Percentiles rank a stretch among this genome's conserved stretches.
These are phyloP conservation scores for Candoia aspera DNA, from an alignment of 2,113 vertebrate genomes.

Conservation along the genomic window DNA sequence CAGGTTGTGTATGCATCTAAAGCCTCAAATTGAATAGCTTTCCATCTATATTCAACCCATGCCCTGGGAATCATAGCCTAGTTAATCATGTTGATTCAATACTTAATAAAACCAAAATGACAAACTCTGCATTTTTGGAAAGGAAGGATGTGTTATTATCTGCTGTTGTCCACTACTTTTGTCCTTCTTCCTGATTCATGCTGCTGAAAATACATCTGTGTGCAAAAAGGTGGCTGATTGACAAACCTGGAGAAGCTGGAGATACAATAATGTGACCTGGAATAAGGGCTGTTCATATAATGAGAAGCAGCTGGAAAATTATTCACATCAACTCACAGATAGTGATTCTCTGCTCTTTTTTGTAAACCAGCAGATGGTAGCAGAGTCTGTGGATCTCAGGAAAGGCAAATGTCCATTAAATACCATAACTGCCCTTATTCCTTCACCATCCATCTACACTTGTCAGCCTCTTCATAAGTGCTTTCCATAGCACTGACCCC, in stretches of 20 bases:
- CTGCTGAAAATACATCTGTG: conserved; percentile 42
- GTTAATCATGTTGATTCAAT: conserved; percentile 29
- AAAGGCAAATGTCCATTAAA: conserved; percentile 20
- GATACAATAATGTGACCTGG: conserved; percentile 55
- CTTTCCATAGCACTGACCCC: conserved; percentile 65
- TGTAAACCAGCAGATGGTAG: conserved; percentile 75
- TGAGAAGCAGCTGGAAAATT: conserved; percentile 55
- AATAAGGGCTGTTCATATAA: conserved; percentile 38
- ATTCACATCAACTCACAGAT: conserved; percentile 51
- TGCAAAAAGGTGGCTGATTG: conserved; percentile 38
- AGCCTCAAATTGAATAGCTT: conserved; percentile 37
- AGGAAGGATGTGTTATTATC: not conserved
- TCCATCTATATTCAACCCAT: conserved; percentile 24
- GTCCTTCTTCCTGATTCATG: conserved; percentile 8
- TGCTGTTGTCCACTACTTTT: conserved; percentile 11
- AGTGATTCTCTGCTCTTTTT: conserved; percentile 51
- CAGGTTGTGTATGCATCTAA: conserved; percentile 30
- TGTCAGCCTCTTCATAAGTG: conserved; percentile 42
- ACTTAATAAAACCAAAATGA: not conserved
- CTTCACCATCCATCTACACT: conserved; percentile 55
- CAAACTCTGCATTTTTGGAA: conserved; percentile 13
- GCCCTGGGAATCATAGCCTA: conserved; percentile 22
- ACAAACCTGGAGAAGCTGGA: conserved; percentile 44
- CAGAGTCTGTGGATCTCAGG: conserved; percentile 61
- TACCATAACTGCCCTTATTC: conserved; percentile 33